Conservation (phyloP, 2,797 vertebrate genomes). For the Galagoides demidoff region DNA sequence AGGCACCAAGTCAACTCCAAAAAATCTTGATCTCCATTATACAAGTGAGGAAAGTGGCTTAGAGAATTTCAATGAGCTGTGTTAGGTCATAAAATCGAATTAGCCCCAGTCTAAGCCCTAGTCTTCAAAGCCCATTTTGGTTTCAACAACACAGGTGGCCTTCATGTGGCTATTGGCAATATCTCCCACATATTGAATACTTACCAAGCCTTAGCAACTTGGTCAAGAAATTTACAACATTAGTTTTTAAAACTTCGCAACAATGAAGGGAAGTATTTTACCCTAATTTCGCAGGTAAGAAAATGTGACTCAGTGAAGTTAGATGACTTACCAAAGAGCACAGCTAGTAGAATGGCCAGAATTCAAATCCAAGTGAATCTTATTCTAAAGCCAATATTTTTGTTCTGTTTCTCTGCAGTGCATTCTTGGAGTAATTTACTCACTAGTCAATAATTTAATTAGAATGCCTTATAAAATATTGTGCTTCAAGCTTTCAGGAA, state of each 20-base stretch:
- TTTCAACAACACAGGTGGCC: neutral
- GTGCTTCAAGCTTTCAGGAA: slow-evolving; percentile 36
- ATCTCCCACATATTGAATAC: neutral
- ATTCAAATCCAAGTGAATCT: slow-evolving; percentile 14
- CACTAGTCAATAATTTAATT: slow-evolving; percentile 26
- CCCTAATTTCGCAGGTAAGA: neutral
- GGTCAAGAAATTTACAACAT: neutral
- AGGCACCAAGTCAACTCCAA: neutral
- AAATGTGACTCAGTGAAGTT: neutral
- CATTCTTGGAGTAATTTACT: neutral
- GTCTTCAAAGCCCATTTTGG: neutral
- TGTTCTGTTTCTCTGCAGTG: slow-evolving; percentile 10
- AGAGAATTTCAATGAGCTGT: neutral
- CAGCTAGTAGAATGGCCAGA: neutral
- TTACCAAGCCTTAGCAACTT: neutral
- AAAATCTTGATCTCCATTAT: neutral
- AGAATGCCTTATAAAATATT: neutral
- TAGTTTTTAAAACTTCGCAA: neutral
- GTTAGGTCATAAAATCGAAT: neutral
- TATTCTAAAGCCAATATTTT: slow-evolving; percentile 15
- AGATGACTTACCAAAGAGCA: slow-evolving; percentile 14
- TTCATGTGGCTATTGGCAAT: neutral
- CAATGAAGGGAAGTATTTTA: neutral
- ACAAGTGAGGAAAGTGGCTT: neutral
- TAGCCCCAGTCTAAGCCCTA: neutral